phyloP scores from a whole-genome alignment of 2,888 invertebrate genomes.

The Polietes domitor region DNA sequence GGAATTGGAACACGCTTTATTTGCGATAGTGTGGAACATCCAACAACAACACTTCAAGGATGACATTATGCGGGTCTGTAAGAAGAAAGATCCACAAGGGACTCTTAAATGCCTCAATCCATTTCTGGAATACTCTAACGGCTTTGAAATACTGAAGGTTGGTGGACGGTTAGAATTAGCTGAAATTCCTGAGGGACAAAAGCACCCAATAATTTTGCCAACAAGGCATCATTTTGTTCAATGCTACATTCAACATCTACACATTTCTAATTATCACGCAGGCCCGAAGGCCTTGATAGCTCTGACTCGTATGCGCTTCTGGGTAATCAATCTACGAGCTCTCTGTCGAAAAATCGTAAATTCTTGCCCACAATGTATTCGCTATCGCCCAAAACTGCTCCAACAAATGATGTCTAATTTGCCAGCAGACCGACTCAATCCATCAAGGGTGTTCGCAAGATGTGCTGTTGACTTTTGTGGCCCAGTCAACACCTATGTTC shows the following conservation, averaged over 20 bases:
- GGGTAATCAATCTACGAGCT: conserved; percentile 25
- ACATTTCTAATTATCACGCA: conserved; percentile 59
- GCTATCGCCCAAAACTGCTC: conserved; percentile 44
- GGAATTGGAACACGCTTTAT: conserved; percentile 22
- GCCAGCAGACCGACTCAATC: conserved; percentile 30
- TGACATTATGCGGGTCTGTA: conserved; percentile 20
- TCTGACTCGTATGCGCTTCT: conserved; percentile 50
- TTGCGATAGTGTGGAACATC: conserved; percentile 21
- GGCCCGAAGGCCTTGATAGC: conserved; percentile 59
- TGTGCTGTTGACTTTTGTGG: conserved; percentile 61
- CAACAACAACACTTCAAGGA: conserved; percentile 40
- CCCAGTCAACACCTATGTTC: conserved; percentile 44
- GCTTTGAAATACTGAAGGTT: conserved; percentile 54
- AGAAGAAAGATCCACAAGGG: conserved; percentile 25
- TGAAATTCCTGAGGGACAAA: conserved; percentile 31
- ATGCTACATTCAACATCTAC: conserved; percentile 54
- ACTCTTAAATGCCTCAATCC: conserved; percentile 57
- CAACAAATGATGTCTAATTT: conserved; percentile 40
- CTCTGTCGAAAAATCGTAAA: conserved; percentile 34
- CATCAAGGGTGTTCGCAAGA: conserved; percentile 21
- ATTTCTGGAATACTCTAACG: conserved; percentile 42
- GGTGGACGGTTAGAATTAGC: conserved; percentile 53
- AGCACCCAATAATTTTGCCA: conserved; percentile 49
- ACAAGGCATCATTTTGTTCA: conserved; percentile 38
- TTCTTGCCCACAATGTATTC: conserved; percentile 33